Conservation (phyloP, 2,113 vertebrate species). For the Corythoichthys haematopterus region DNA sequence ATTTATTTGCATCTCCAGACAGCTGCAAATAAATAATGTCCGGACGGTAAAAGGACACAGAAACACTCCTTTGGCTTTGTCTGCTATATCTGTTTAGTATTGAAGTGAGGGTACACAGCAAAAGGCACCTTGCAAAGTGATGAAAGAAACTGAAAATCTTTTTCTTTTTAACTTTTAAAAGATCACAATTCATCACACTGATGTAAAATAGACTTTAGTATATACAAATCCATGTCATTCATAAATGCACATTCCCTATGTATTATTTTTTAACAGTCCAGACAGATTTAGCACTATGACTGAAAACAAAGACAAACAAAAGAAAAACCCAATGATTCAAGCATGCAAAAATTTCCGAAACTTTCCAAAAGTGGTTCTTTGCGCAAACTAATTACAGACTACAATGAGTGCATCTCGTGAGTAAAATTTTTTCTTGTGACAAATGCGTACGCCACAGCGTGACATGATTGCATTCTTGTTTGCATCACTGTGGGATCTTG, state of each 20-base stretch:
- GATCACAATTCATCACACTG: neutral
- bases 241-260: neutral
- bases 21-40: constrained; percentile 29
- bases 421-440: neutral
- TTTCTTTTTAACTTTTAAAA: neutral
- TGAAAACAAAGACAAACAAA: neutral
- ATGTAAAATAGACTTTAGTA: neutral
- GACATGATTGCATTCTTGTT: neutral
- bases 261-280: neutral
- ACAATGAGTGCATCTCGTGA: neutral
- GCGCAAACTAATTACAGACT: neutral
- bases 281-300: neutral
- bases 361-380: neutral
- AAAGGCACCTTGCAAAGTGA: neutral
- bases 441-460: neutral
- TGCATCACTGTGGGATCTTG: neutral
- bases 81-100: constrained; percentile 16
- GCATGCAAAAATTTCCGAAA: neutral
- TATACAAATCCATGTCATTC: neutral
- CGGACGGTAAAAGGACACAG: constrained; percentile 11
- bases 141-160: constrained; percentile 1
- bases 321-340: neutral
- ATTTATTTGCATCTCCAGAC: constrained; percentile 21
- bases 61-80: constrained; percentile 19
- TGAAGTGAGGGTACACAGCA: neutral